phyloP scores from a whole-genome alignment of 2,113 vertebrate species.

The Phoxinus phoxinus region DNA sequence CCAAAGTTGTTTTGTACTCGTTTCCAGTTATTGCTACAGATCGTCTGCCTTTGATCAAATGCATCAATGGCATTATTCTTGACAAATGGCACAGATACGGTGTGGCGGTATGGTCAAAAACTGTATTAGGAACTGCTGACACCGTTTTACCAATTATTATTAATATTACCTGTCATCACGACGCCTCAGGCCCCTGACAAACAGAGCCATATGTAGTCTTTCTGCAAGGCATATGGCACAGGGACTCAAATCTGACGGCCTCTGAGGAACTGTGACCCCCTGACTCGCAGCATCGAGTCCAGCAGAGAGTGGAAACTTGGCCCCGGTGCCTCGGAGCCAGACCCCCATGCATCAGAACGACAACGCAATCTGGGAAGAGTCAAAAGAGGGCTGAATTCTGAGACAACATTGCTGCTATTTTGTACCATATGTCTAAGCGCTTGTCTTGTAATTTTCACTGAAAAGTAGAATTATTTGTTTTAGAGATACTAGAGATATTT shows the following conservation, averaged over 20 bases:
- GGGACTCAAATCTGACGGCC: constrained; percentile 18
- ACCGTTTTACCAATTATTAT: background rate
- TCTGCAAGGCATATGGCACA: constrained; percentile 42
- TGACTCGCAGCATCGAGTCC: constrained; percentile 33
- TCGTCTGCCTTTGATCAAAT: constrained; percentile 12
- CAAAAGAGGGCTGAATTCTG: constrained; percentile 3
- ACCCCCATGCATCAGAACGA: constrained; percentile 23
- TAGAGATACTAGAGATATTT: background rate
- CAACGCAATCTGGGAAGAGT: constrained; percentile 40
- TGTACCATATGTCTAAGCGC: background rate
- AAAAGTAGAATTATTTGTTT: background rate
- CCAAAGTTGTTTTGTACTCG: constrained; percentile 9
- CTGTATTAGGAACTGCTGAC: background rate
- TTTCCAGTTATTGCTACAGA: constrained; percentile 23
- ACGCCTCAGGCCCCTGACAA: constrained; percentile 17
- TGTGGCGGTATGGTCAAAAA: background rate
- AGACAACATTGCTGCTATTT: background rate
- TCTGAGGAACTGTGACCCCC: constrained; percentile 53
- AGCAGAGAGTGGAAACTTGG: constrained; percentile 55
- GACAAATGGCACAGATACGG: background rate
- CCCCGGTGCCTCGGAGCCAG: background rate
- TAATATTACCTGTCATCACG: background rate
- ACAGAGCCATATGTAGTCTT: constrained; percentile 45
- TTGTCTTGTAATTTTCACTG: background rate
- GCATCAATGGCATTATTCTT: background rate